Evolutionary conservation across 1,140 invertebrate genomes (phyloP).

Genomic region (Tachypleus tridentatus): DNA sequence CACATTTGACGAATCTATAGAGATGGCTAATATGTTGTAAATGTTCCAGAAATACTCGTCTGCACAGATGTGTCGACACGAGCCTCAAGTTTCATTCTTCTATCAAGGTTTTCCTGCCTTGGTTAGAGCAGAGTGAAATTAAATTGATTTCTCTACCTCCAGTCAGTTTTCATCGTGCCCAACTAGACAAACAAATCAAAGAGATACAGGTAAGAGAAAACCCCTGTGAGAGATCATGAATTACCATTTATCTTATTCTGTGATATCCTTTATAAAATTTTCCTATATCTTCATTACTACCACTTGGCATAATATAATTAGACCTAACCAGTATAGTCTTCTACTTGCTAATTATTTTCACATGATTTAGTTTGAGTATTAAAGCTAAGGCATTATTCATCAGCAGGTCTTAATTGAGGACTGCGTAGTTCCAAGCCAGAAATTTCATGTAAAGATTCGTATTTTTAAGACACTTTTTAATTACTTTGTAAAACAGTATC

Average conservation of each 20-base stretch:
- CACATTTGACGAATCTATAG: no score
- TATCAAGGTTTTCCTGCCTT: conserved; percentile 72
- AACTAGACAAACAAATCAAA: conserved; percentile 75
- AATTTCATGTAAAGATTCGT: no score
- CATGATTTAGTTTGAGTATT: neutral
- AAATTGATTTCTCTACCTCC: conserved; percentile 65
- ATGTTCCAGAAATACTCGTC: conserved; percentile 51
- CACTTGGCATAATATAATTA: neutral
- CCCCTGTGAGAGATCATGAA: no score
- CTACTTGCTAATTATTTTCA: neutral
- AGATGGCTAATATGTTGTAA: no score
- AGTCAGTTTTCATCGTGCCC: conserved; percentile 65
- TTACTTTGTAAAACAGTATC: no score
- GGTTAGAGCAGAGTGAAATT: conserved; percentile 75
- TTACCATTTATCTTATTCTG: no score
- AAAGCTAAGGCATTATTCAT: no score
- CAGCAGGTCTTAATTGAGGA: no score
- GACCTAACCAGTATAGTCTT: neutral
- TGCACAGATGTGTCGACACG: conserved; percentile 82
- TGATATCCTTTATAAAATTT: no score
- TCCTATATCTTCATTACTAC: neutral
- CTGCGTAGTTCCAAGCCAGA: no score
- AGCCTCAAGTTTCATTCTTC: conserved; percentile 77
- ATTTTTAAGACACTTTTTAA: no score
- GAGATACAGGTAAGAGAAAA: conserved; percentile 54